Evolutionary conservation across 2,797 vertebrate species (phyloP).

Genomic region (Tiaroga cobitis): DNA sequence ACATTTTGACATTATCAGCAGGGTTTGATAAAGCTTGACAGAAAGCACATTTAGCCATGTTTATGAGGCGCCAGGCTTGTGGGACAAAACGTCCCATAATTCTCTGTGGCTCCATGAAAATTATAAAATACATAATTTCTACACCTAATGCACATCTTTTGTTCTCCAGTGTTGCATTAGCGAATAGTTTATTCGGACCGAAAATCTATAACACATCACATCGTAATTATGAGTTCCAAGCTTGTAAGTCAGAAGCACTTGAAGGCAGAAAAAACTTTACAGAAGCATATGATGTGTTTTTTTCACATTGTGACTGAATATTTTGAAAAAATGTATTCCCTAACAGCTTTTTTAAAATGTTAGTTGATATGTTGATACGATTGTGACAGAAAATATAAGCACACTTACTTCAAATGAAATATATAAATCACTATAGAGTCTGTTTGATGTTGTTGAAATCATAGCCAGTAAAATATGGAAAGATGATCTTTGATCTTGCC

Average conservation of each 20-base stretch:
- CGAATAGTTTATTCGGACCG: not conserved
- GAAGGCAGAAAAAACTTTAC: slow-evolving; percentile 3
- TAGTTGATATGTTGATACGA: not conserved
- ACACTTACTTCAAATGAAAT: not conserved
- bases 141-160: slow-evolving; percentile 14
- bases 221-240: not conserved
- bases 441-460: not conserved
- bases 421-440: not conserved
- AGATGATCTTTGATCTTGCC: too few relatives aligned
- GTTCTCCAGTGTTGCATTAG: slow-evolving; percentile 6
- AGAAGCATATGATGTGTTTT: not conserved
- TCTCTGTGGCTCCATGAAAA: slow-evolving; percentile 10
- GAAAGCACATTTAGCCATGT: not conserved
- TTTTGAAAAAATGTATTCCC: too few relatives aligned
- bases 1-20: too few relatives aligned
- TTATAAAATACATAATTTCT: not conserved
- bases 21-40: not conserved
- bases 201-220: not conserved
- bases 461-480: too few relatives aligned
- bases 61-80: slow-evolving; percentile 12
- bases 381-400: not conserved
- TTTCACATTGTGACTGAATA: not conserved
- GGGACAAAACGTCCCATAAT: not conserved
- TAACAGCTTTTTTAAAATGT: not conserved
- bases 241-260: not conserved